Evolutionary conservation across 2,888 invertebrate species (phyloP).

Genomic region (Caenorhabditis plicata): DNA sequence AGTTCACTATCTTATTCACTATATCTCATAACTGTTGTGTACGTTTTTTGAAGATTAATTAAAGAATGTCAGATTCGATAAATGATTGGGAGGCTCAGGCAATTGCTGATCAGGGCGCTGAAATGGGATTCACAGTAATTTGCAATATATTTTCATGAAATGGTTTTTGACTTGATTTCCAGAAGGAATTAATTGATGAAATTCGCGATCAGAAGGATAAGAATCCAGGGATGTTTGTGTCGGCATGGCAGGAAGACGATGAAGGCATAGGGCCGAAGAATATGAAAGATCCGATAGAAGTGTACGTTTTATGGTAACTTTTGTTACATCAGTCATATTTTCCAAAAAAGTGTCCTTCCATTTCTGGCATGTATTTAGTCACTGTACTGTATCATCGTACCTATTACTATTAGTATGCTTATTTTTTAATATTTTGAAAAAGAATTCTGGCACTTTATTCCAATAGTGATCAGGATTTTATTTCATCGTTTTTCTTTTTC

Average conservation of each 20-base stretch:
- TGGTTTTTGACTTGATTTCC: not conserved
- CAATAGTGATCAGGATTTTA: not conserved
- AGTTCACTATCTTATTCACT: not conserved
- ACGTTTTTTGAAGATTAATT: not conserved
- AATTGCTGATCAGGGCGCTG: conserved; percentile 5
- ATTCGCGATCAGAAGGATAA: conserved; percentile 43
- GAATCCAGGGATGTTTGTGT: conserved; percentile 60
- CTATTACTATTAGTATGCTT: no score
- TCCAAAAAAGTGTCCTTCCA: no score
- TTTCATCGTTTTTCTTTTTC: conserved; percentile 1
- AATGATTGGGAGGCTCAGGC: conserved; percentile 19
- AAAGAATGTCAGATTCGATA: conserved; percentile 12
- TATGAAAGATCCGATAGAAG: conserved; percentile 48
- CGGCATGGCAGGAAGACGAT: conserved; percentile 60
- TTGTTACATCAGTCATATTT: not conserved
- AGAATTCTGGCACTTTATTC: not conserved
- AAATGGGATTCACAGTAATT: conserved; percentile 28
- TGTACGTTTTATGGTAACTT: conserved; percentile 17
- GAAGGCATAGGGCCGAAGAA: conserved; percentile 49
- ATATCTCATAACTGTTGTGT: not conserved
- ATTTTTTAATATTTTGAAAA: no score
- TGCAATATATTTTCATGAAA: not conserved
- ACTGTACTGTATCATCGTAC: no score
- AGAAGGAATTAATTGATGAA: conserved; percentile 40
- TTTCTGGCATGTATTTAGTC: no score